Percentiles rank a stretch among this genome's conserved stretches.
These are phyloP conservation scores for Dermatemys mawii DNA, from an alignment of 2,113 vertebrate species.

Conservation along the genomic window DNA sequence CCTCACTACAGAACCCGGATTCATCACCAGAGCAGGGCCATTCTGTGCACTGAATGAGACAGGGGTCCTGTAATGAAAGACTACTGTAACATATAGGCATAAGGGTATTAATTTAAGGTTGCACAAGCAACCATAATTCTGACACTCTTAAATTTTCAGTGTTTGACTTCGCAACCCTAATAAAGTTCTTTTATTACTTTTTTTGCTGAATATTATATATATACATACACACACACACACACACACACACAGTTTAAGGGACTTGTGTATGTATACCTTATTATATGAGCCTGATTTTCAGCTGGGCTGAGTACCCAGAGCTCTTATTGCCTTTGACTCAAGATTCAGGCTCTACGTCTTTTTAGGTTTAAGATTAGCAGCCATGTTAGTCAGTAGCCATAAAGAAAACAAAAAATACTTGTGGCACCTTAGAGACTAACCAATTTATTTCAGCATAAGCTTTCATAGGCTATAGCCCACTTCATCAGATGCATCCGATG, in stretches of 20 bases:
- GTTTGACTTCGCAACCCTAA: neutral
- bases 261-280: neutral
- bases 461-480: too few relatives aligned
- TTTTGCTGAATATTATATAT: too few relatives aligned
- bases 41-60: accelerated
- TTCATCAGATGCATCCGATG: too few relatives aligned
- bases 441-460: too few relatives aligned
- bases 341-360: neutral
- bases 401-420: too few relatives aligned
- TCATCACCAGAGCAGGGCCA: neutral
- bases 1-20: neutral
- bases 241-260: too few relatives aligned
- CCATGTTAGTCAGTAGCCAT: too few relatives aligned
- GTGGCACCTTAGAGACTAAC: too few relatives aligned
- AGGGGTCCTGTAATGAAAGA: accelerated
- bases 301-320: neutral
- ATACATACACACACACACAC: too few relatives aligned
- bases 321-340: accelerated
- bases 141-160: neutral
- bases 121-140: neutral
- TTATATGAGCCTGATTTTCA: neutral
- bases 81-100: accelerated
- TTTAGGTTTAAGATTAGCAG: too few relatives aligned
- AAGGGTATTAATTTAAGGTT: neutral
- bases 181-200: neutral